Evolutionary conservation across 2,888 invertebrate genomes (phyloP).

Genomic region (Phaonia tiefii): DNA sequence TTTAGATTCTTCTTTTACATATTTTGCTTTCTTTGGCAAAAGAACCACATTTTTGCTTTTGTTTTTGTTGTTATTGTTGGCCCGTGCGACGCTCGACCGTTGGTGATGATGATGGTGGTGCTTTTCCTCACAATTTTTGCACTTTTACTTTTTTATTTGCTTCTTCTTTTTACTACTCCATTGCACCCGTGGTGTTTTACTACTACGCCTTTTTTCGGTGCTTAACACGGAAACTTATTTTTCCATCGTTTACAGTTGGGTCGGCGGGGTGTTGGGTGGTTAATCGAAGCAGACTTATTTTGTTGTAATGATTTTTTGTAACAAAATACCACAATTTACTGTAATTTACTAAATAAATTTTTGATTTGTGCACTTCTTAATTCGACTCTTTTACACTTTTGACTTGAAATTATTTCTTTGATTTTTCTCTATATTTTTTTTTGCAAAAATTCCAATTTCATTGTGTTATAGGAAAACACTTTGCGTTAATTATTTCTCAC

Average conservation of each 20-base stretch:
- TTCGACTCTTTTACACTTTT: constrained; percentile 26
- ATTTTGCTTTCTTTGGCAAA: constrained; percentile 19
- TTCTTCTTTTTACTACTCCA: constrained; percentile 9
- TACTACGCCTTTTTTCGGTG: constrained; percentile 59
- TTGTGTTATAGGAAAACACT: constrained; percentile 17
- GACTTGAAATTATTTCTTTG: constrained; percentile 30
- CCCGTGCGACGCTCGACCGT: background rate
- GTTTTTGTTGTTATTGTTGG: constrained; percentile 48
- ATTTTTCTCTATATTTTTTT: constrained; percentile 27
- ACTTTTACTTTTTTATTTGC: constrained; percentile 61
- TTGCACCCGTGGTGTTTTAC: constrained; percentile 8
- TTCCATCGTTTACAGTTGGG: background rate
- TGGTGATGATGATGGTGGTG: constrained; percentile 13
- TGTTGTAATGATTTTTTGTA: constrained; percentile 26
- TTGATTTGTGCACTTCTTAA: no score
- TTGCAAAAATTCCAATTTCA: constrained; percentile 12
- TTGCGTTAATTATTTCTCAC: constrained; percentile 43
- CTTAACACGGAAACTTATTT: background rate
- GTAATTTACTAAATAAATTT: no score
- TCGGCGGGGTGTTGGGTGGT: constrained; percentile 2
- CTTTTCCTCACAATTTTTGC: constrained; percentile 49
- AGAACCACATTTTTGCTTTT: constrained; percentile 16
- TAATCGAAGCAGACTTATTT: constrained; percentile 51
- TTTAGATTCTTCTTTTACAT: background rate
- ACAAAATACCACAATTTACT: no score